Evolutionary conservation across 2,888 invertebrate species (phyloP), one percentile per base, ranked within the genome.

Genomic region (Tetragnatha montana): DNA sequence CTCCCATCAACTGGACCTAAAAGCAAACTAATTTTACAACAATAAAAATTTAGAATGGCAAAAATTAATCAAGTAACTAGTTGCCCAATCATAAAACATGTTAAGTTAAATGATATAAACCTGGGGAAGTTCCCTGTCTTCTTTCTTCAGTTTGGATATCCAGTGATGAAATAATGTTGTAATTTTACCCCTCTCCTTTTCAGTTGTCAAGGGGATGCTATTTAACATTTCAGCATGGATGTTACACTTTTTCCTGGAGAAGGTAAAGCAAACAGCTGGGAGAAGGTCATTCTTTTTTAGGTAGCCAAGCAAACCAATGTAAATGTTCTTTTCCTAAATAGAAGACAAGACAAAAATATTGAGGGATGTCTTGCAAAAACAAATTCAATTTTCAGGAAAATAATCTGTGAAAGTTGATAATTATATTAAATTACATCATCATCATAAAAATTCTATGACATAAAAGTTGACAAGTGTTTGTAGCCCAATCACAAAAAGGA

Each of bases 221-320:
- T 93, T 94, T 75, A 93, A 95, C 94, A 94, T 95, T 94, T 92
- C 94, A 92, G 96, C 95, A 92, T 96, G 96, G 81, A 94, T 94
- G 92, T 97, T 96, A 93, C 96, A 98, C 93, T 96, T 95, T 91
- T 94, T 96, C 91, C 98, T 95, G 0, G 99, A 99, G 92, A 99
- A 95, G 0, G 97, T 98, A 93, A 99, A 99, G 0, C 97, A 96
- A 0, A 99, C 98, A 0, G 97, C 97, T 0, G 99, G 99, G 85
- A 99, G 94, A 93, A 97, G 96, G 92, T 98, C 79, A 51, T 84
- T 70, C 49, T 84, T 87, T 47, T 87, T 69, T 6, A 90, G 74
- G 78, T 87, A 73, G 47, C 81, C 83, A 10, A 90, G 60, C 14
- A 90, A 69, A 47, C 90, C 90, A 81, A 90, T 90, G 21, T 90